A percentile compares a stretch with the other conserved stretches of the same genome.
Conservation (phyloP, 2,888 invertebrate genomes). For the Drosophila neonasuta region DNA sequence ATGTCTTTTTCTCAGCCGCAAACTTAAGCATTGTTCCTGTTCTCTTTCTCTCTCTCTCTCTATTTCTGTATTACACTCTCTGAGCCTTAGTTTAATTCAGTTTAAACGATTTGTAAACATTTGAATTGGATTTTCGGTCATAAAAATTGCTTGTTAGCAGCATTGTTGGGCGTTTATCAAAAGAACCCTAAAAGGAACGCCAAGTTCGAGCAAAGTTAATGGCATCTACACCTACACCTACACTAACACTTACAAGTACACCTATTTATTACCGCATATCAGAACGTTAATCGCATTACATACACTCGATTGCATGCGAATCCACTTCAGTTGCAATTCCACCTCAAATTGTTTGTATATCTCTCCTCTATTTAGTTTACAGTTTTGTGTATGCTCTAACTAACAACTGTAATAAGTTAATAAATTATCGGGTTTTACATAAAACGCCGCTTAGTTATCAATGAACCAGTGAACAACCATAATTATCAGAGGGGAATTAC, state of each 20-base stretch:
- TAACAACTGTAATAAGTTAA: constrained; percentile 71
- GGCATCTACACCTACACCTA: constrained; percentile 55
- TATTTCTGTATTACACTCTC: constrained; percentile 1
- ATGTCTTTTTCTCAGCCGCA: constrained; percentile 65
- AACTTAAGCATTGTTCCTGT: constrained; percentile 37
- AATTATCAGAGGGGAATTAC: constrained; percentile 46
- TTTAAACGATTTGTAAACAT: constrained; percentile 81
- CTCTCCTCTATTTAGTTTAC: constrained; percentile 23
- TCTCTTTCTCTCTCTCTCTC: background rate
- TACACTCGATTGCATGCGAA: constrained; percentile 65
- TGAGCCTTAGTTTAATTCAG: constrained; percentile 37
- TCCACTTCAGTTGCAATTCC: constrained; percentile 22
- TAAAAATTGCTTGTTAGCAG: constrained; percentile 73
- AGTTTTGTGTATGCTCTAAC: constrained; percentile 22
- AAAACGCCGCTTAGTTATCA: constrained; percentile 70
- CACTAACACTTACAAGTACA: constrained; percentile 60
- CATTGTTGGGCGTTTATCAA: constrained; percentile 68
- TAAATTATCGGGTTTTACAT: constrained; percentile 74
- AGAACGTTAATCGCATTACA: constrained; percentile 70
- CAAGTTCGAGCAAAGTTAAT: constrained; percentile 52
- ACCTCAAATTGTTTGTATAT: constrained; percentile 6
- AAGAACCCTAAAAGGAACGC: constrained; percentile 19
- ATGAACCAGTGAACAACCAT: constrained; percentile 58
- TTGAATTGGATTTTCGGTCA: constrained; percentile 78
- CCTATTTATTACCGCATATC: constrained; percentile 70